Evolutionary conservation across 2,797 vertebrate genomes (phyloP), one percentile per base, ranked within the genome.

Genomic region (Chrosomus eos): DNA sequence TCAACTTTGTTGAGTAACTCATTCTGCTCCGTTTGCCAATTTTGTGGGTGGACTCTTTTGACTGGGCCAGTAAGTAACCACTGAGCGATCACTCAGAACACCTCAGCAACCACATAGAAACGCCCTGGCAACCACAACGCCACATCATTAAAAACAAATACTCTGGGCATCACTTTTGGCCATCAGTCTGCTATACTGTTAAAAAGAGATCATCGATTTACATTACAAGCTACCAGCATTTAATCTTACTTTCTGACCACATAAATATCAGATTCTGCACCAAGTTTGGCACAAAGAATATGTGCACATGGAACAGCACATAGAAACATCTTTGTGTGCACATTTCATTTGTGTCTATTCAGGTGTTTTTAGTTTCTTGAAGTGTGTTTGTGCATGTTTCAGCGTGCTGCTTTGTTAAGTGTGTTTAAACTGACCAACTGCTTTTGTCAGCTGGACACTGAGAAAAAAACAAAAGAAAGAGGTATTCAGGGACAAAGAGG

Each of bases 401-500:
- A 76, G 72, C 66, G 23, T 31, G 38, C 73, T 51, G 62, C 31
- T 84, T 64, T 79, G 60, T 80, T 71, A 67, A 75, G 7, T 48
- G 43, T 70, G 81, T 84, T 53, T 84, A 66, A 38, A 36, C 40
- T 66, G 72, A 53, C 58, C 77, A 74, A 72, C 71, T 79, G 75
- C 40, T 80, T 78, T 62, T 64, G 78, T 71, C n/a, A 78, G 80
- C 74, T 72, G 71, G 76, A 75, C 76, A 77, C 78, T 85, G 71
- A 74, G 53, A 36, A 40, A 36, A 40, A 67, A 31, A 85, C 40
- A 83, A 60, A 26, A 75, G 71, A 78, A 60, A 16, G 45, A 67
- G 58, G 26, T 14, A 55, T 67, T 73, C 10, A 40, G 55, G 77
- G 66, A 68, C 55, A 71, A 60, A 73, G 73, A 82, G 21, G 55